Percentiles rank a stretch among this genome's conserved stretches.
These are phyloP conservation scores for Drosophila prosaltans DNA, from an alignment of 1,140 invertebrate genomes.

Conservation along the genomic window DNA sequence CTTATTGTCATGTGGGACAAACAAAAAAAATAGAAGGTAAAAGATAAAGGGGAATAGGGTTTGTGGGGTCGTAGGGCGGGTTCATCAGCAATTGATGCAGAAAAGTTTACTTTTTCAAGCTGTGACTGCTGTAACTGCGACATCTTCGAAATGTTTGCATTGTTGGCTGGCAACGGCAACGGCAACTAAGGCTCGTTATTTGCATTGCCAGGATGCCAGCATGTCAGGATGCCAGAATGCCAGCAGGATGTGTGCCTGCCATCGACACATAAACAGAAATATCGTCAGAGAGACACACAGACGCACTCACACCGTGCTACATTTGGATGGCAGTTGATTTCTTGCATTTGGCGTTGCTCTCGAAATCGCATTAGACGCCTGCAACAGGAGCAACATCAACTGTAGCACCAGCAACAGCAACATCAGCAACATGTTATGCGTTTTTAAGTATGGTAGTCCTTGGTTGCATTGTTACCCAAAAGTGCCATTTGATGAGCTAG, in stretches of 20 bases:
- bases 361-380: constrained; percentile 70
- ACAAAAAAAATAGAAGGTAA: constrained; percentile 36
- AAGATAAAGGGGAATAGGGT: neutral
- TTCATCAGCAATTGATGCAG: constrained; percentile 77
- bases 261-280: constrained; percentile 50
- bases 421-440: constrained; percentile 32
- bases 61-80: constrained; percentile 15
- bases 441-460: constrained; percentile 38
- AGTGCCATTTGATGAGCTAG: constrained; percentile 72
- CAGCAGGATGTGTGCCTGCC: constrained; percentile 54
- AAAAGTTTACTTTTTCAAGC: constrained; percentile 71
- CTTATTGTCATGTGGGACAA: constrained; percentile 44
- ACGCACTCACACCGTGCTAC: constrained; percentile 15
- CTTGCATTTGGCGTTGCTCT: constrained; percentile 64
- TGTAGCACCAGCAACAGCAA: neutral
- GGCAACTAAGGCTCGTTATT: constrained; percentile 62
- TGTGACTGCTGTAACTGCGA: constrained; percentile 38
- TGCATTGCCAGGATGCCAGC: constrained; percentile 65
- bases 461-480: constrained; percentile 50
- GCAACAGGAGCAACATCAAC: constrained; percentile 28
- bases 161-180: constrained; percentile 39
- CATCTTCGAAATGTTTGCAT: constrained; percentile 67
- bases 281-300: too few species aligned
- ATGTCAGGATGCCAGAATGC: constrained; percentile 45
- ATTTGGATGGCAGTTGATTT: constrained; percentile 77